Base-by-base conservation (phyloP, 2,888 invertebrate genomes). In the Siphlonurus alternatus region DNA sequence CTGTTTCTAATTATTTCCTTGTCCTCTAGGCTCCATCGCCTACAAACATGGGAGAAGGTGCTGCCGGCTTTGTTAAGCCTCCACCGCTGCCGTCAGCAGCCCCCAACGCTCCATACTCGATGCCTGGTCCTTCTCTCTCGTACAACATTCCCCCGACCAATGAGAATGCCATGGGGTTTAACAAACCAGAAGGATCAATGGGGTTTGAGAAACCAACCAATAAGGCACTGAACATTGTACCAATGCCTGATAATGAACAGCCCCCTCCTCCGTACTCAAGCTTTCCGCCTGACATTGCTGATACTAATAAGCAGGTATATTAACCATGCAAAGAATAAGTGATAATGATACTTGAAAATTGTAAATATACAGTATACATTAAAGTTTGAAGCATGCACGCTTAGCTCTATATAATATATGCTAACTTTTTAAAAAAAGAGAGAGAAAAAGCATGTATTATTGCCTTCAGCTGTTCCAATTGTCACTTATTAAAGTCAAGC, bases 271-370 rank as follows among this genome's bases (percentile, higher is more conserved):
- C 68, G 18, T 68, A 69, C 63, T 64, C 63, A 64, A 66, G 64
- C 59, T 68, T 68, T 62, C 66, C 67, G n/a, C 84, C 85, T 76
- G 83, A 86, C 71, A 84, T 84, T 72, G 87, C 88, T 71, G 86
- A 87, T 76, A 81, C 82, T 70, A 84, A 84, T 73, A 78, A 82
- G 69, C 82, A 86, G 85, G 89, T 89, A 83, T 79, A 76, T 76
- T 68, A 71, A 25, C 64, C n/a, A 3, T 65, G 20, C 38, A 5
- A 38, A 38, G 15, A n/a, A n/a, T n/a, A n/a, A n/a, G n/a, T n/a
- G n/a, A n/a, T n/a, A n/a, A n/a, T n/a, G n/a, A n/a, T n/a, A n/a
- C n/a, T n/a, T n/a, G n/a, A n/a, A n/a, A n/a, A n/a, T n/a, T n/a
- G n/a, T n/a, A n/a, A n/a, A n/a, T n/a, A n/a, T n/a, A n/a, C n/a